phyloP scores from a whole-genome alignment of 2,797 vertebrate species.

The Tragopan temminckii region DNA sequence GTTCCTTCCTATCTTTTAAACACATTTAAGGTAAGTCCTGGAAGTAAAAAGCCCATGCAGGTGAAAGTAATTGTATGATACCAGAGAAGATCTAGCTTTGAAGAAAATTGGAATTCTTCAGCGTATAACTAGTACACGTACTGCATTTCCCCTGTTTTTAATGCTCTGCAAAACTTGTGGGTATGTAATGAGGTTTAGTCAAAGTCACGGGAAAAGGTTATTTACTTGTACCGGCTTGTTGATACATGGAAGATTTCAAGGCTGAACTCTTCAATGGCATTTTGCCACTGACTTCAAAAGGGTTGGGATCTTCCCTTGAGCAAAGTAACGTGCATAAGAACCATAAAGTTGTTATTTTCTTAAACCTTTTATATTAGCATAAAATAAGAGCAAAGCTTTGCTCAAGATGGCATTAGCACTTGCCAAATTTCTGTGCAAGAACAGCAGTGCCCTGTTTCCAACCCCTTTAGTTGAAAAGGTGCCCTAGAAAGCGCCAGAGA shows the following conservation, averaged over 20 bases:
- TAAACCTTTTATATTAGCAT: not conserved
- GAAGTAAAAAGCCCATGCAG: not conserved
- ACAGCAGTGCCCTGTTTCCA: not conserved
- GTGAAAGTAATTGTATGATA: constrained; percentile 52
- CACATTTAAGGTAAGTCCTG: constrained; percentile 43
- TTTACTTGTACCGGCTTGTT: not conserved
- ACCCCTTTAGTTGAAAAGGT: not conserved
- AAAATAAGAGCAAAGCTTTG: constrained; percentile 11
- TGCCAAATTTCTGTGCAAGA: not conserved
- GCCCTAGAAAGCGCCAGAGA: not conserved
- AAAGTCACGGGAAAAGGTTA: not conserved
- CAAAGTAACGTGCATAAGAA: not conserved
- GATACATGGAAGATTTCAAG: not conserved
- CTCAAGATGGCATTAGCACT: not conserved
- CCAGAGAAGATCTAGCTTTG: constrained; percentile 25
- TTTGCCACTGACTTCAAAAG: constrained; percentile 14
- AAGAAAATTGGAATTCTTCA: constrained; percentile 39
- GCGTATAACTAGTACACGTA: not conserved
- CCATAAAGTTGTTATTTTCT: not conserved
- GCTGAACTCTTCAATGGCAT: not conserved
- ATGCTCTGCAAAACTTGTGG: not conserved
- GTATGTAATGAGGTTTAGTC: not conserved
- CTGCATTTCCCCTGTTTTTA: not conserved
- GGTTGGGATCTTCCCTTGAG: not conserved
- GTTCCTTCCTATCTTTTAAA: constrained; percentile 56